Evolutionary conservation across 2,888 invertebrate genomes (phyloP).

Genomic region (Maniola hyperantus): DNA sequence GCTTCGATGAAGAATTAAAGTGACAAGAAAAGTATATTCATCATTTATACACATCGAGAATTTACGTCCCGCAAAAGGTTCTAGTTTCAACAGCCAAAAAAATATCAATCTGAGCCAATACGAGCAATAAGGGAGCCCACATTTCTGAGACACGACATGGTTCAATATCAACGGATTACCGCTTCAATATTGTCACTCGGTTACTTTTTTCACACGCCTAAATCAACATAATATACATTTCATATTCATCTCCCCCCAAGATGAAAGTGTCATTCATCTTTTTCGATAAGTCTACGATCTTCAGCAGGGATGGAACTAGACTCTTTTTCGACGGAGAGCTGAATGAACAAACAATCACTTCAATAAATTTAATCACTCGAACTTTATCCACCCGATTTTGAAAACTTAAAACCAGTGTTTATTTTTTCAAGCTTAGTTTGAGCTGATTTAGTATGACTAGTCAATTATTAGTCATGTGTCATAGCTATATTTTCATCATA

Average conservation of each 20-base stretch:
- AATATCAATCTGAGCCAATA: constrained; percentile 47
- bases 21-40: too few relatives aligned
- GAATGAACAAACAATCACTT: too few relatives aligned
- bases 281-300: constrained; percentile 29
- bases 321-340: not conserved
- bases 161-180: constrained; percentile 77
- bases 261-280: constrained; percentile 46
- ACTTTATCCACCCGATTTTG: too few relatives aligned
- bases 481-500: too few relatives aligned
- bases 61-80: not conserved
- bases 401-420: too few relatives aligned
- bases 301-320: not conserved
- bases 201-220: constrained; percentile 63
- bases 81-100: constrained; percentile 25
- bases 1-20: too few relatives aligned
- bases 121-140: constrained; percentile 54
- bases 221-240: constrained; percentile 69
- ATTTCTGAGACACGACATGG: constrained; percentile 56
- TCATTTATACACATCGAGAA: too few relatives aligned
- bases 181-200: constrained; percentile 69
- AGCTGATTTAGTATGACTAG: too few relatives aligned
- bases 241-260: constrained; percentile 58
- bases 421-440: too few relatives aligned
- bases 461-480: too few relatives aligned
- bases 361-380: too few relatives aligned